These are phyloP conservation scores for Catocala sponsa DNA, from an alignment of 2,888 invertebrate genomes.

Conservation along the genomic window DNA sequence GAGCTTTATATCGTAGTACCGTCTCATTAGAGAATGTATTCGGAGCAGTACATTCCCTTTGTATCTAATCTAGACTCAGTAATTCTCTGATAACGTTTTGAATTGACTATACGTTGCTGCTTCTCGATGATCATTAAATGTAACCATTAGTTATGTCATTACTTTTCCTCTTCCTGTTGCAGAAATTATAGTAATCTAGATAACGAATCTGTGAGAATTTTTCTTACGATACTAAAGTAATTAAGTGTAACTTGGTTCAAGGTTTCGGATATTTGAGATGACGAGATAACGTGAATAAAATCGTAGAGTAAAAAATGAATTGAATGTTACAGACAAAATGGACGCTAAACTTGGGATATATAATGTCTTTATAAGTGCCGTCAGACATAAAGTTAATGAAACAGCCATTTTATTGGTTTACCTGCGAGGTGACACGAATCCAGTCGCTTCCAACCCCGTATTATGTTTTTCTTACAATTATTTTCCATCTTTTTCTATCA, in stretches of 20 bases:
- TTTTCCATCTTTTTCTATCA: constrained; percentile 66
- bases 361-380: constrained; percentile 88
- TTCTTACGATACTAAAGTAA: constrained; percentile 20
- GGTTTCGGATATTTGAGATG: constrained; percentile 48
- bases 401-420: constrained; percentile 85
- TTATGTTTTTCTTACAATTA: constrained; percentile 83
- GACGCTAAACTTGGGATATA: constrained; percentile 69
- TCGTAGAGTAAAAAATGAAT: constrained; percentile 48
- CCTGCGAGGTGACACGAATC: constrained; percentile 83
- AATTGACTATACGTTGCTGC: constrained; percentile 49
- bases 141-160: constrained; percentile 53
- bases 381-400: constrained; percentile 83
- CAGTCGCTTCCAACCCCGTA: constrained; percentile 76
- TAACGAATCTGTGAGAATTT: not conserved
- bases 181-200: constrained; percentile 26
- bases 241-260: constrained; percentile 23
- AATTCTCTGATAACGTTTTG: constrained; percentile 63
- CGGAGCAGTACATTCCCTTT: constrained; percentile 64
- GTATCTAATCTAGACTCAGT: constrained; percentile 60
- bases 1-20: constrained; percentile 65
- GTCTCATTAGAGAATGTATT: constrained; percentile 79
- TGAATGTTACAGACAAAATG: constrained; percentile 61
- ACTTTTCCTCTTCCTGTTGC: constrained; percentile 36
- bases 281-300: constrained; percentile 58
- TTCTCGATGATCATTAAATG: constrained; percentile 54